A percentile compares a stretch with the other conserved stretches of the same genome.
Evolutionary conservation across 2,113 vertebrate species (phyloP).

Genomic region (Arenaria interpres): DNA sequence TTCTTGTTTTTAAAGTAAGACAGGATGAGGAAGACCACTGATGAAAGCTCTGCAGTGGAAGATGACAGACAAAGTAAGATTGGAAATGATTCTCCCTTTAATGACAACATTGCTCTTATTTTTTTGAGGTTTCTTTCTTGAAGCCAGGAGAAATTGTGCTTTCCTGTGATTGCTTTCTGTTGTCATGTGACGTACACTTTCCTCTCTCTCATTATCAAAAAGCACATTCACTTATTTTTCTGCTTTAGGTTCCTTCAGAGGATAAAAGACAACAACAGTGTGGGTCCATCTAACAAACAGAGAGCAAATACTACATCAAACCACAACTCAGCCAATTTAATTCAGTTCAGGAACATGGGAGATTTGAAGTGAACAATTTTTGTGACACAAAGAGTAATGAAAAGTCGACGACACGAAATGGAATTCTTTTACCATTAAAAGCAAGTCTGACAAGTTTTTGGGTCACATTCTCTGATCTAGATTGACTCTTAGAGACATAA

Average conservation of each 20-base stretch:
- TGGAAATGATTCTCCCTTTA: neutral
- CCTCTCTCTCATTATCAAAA: neutral
- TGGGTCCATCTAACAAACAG: neutral
- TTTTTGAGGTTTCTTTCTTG: neutral
- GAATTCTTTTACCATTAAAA: conserved; percentile 17
- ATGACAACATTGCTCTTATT: neutral
- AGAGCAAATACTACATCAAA: conserved; percentile 15
- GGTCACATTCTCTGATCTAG: conserved; percentile 11
- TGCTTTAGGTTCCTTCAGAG: neutral
- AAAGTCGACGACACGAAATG: neutral
- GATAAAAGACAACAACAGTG: neutral
- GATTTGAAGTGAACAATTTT: conserved; percentile 40
- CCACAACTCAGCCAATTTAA: neutral
- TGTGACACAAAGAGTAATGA: conserved; percentile 43
- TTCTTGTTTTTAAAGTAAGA: neutral
- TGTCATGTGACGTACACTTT: neutral
- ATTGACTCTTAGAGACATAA: conserved; percentile 1
- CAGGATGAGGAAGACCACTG: neutral
- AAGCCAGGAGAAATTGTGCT: neutral
- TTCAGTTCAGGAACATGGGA: neutral
- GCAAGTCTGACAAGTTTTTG: conserved; percentile 24
- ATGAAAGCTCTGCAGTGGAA: neutral
- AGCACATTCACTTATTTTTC: neutral
- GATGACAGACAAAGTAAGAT: neutral
- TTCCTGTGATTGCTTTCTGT: neutral